Conservation (phyloP, 2,797 vertebrate species). For the Sebastolobus altivelis region DNA sequence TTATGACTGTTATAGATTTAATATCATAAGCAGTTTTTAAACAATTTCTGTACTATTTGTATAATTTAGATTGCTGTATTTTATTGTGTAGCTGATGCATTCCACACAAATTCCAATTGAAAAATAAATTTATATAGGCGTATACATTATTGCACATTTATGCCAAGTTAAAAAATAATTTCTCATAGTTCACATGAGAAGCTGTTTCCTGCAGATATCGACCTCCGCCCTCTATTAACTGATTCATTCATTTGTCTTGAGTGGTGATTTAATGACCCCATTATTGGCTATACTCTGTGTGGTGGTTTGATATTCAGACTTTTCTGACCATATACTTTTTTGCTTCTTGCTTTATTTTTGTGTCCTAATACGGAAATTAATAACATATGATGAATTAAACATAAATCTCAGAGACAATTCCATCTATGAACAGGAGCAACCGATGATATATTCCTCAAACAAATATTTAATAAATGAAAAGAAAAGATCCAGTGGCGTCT, state of each 20-base stretch:
- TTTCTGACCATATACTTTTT: no score
- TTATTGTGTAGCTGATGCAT: not conserved
- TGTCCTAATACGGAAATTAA: not conserved
- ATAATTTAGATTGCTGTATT: not conserved
- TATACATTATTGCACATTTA: not conserved
- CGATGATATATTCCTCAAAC: not conserved
- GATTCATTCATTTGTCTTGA: not conserved
- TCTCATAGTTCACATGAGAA: not conserved
- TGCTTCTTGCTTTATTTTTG: not conserved
- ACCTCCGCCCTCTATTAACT: not conserved
- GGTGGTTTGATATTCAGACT: not conserved
- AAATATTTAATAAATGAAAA: conserved; percentile 15
- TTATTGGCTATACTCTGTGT: not conserved
- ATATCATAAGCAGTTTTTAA: not conserved
- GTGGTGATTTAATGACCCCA: not conserved
- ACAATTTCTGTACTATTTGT: not conserved
- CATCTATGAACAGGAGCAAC: not conserved
- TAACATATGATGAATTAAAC: not conserved
- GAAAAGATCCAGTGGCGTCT: not conserved
- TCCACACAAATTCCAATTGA: no score
- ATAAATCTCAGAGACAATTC: not conserved
- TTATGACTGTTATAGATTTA: not conserved
- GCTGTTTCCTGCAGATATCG: not conserved
- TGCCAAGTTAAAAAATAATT: not conserved
- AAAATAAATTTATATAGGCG: not conserved